phyloP scores from a whole-genome alignment of 2,113 vertebrate genomes.

The Varanus komodoensis region DNA sequence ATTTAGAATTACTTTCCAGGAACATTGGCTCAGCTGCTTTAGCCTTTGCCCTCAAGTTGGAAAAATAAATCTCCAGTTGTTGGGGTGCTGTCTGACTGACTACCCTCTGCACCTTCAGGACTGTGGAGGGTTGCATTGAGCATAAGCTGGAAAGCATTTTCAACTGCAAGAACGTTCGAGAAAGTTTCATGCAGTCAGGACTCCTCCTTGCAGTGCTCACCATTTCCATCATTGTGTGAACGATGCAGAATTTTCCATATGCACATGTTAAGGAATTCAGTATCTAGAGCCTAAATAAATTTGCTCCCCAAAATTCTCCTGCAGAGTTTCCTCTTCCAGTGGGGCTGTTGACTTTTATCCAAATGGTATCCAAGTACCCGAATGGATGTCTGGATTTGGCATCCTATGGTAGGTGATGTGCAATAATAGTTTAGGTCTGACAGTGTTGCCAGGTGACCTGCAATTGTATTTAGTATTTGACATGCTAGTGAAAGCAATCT shows the following conservation, averaged over 20 bases:
- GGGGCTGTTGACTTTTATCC: neutral
- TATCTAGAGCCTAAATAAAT: neutral
- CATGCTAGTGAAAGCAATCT: neutral
- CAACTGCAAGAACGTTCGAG: slow-evolving; percentile 26
- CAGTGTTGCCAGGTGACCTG: neutral
- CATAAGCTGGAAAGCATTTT: slow-evolving; percentile 20
- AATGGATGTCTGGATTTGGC: neutral
- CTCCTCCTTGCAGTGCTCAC: slow-evolving; percentile 45
- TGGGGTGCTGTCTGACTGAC: slow-evolving; percentile 31
- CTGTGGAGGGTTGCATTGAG: slow-evolving; percentile 4
- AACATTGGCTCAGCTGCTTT: slow-evolving; percentile 47
- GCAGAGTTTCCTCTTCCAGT: neutral
- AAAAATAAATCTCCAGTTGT: slow-evolving; percentile 55
- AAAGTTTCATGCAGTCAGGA: slow-evolving; percentile 35
- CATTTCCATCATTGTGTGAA: slow-evolving; percentile 20
- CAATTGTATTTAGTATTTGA: neutral
- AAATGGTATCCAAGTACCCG: too few species aligned
- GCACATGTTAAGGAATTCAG: too few species aligned
- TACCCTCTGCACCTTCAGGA: slow-evolving; percentile 6
- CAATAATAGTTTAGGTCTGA: neutral
- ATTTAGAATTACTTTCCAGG: slow-evolving; percentile 50
- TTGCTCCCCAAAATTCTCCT: neutral
- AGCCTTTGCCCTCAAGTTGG: slow-evolving; percentile 42
- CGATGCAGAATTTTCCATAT: too few species aligned
- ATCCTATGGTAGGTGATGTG: neutral